Evolutionary conservation across 2,113 vertebrate genomes (phyloP), one percentile per base, ranked within the genome.

Genomic region (Channa maculata): DNA sequence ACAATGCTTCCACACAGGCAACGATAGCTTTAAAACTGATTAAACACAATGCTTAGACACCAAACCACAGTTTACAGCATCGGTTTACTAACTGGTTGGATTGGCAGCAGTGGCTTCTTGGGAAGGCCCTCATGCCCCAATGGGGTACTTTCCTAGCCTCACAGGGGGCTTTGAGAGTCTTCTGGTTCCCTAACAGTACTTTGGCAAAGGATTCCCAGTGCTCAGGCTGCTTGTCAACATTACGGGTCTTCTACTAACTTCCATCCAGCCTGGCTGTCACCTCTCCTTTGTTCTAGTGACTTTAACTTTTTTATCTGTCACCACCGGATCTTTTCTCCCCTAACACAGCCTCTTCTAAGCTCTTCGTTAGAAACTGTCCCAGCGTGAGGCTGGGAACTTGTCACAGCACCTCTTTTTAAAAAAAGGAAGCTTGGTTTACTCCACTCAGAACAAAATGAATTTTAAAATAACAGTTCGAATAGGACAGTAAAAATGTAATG

Each of bases 351-450:
- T 36, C 39, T 64, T 50, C 65, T 55, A 61, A 82, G 63, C 76
- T 77, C 74, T 83, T 82, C 70, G 80, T 85, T 80, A 66, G 65
- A 74, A 75, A 71, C 58, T 63, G 79, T 80, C 48, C 73, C 55
- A 44, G 52, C 52, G 3, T 75, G 63, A 69, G 48, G 33, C 37
- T 4, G 5, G 5, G 51, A 55, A 52, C 58, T 58, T 15, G 12
- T 69, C 53, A 71, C 38, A 65, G 4, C 60, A 8, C 2, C 4
- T 5, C 2, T 41, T 41, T 41, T 41, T 41, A 7, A 41, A 41
- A 41, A 41, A 1, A 41, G 39, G 6, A 7, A 7, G 39, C 6
- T 41, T 41, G 39, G 1, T 41, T 41, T 41, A 41, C 6, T 41
- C 39, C 39, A 41, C 4, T 2, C 1, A 41, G 6, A 41, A 41